Base-by-base conservation (phyloP, 2,888 invertebrate species). In the Meandrusa payeni region DNA sequence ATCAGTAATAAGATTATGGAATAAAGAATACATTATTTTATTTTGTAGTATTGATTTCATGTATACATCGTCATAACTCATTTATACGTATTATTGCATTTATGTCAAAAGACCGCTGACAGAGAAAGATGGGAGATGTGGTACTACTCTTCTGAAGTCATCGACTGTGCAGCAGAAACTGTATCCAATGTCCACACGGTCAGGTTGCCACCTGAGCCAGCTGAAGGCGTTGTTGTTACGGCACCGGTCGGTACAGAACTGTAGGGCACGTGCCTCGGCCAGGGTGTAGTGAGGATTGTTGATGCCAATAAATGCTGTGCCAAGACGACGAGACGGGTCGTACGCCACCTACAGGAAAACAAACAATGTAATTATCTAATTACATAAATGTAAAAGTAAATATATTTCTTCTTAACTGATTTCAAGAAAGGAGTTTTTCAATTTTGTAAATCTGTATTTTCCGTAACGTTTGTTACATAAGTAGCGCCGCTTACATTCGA, bases 101-200 rank as follows among this genome's bases (percentile, higher is more conserved):
- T 69, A 76, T 2, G 76, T 54, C 12, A 83, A 63, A n/a, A 90
- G 69, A 5, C 77, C 88, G 23, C 64, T 69, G 3, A 89, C 87
- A 13, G 69, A 64, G 33, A 92, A 80, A 2, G 67, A 51, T 0
- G 92, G 92, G 7, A 92, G 64, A 49, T 87, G 82, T 0, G 79
- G 75, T 3, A 92, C 74, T 1, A 70, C 70, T 47, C 76, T 73
- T 26, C 89, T 78, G 55, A 92, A 89, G 48, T 91, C 90, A 12
- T 85, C 71, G 11, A 92, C 76, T 1, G 78, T 75, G 61, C 92
- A 93, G 56, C 91, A 91, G 68, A 92, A 92, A 29, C 90, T 89
- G 66, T 90, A 89, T 0, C 92, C 92, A 9, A 78, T 61, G 41
- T 74, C 72, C 13, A 89, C 71, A 51, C 89, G 76, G 45, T 87